These are phyloP conservation scores for Pungitius pungitius DNA, from an alignment of 2,113 vertebrate species.

Conservation along the genomic window DNA sequence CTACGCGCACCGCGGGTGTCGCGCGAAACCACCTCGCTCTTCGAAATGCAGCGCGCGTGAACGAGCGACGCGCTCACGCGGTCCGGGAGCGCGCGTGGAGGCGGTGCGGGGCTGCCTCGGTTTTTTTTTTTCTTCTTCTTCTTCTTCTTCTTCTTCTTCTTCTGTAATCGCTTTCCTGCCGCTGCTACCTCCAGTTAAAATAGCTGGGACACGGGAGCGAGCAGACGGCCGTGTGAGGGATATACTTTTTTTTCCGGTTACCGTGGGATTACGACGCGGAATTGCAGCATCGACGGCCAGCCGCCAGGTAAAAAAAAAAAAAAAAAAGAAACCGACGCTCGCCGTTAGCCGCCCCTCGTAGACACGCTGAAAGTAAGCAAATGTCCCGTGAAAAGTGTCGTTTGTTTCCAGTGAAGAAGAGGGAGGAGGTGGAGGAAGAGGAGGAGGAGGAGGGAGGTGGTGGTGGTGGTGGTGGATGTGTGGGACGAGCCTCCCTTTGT, in stretches of 20 bases:
- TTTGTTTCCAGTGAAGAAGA: slow-evolving; percentile 62
- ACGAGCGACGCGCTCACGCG: slow-evolving; percentile 63
- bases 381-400: slow-evolving; percentile 79
- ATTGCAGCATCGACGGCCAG: slow-evolving; percentile 75
- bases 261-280: slow-evolving; percentile 72
- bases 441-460: neutral
- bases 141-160: no score
- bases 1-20: neutral
- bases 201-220: slow-evolving; percentile 79
- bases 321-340: slow-evolving; percentile 38
- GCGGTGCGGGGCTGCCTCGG: slow-evolving; percentile 81
- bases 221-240: slow-evolving; percentile 73
- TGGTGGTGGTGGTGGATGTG: slow-evolving; percentile 42
- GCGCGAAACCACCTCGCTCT: slow-evolving; percentile 16
- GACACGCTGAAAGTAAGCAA: slow-evolving; percentile 68
- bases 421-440: neutral
- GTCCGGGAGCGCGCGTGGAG: slow-evolving; percentile 80
- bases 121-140: no score
- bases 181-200: slow-evolving; percentile 80
- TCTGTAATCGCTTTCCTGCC: slow-evolving; percentile 76
- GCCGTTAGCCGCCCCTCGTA: slow-evolving; percentile 28
- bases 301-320: slow-evolving; percentile 69
- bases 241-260: slow-evolving; percentile 57
- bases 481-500: slow-evolving; percentile 82
- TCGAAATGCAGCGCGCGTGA: slow-evolving; percentile 48